Evolutionary conservation across 23 tunicate genomes (phyloP), one percentile per base, ranked within the genome.

Genomic region (Diplosoma virens): DNA sequence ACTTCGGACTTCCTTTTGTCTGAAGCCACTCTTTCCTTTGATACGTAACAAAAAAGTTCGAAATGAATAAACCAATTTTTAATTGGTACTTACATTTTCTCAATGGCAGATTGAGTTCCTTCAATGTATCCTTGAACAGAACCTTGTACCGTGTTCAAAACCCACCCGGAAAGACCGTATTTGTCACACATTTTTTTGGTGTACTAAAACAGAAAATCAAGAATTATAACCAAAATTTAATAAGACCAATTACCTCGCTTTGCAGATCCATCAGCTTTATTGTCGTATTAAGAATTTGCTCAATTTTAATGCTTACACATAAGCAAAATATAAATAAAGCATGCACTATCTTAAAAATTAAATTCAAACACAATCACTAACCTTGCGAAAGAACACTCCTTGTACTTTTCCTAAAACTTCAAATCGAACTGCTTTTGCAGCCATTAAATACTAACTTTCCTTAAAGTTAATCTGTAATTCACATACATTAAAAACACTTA

Each of bases 371-470:
- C 50, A 55, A n/a, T 55, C 23, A 7, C 21, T 29, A 1, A 69
- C 86, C 73, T 86, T 92, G 2, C 97, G 87, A 60, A 92, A 92
- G 65, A 92, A 92, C 7, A 92, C 97, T 22, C 97, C 97, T 76
- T 92, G 97, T 17, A 92, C 97, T 63, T 71, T 76, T 16, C 97
- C 97, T 58, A 47, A 46, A 5, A 92, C 91, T 92, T 92, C 97
- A 81, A 92, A 92, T 33, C 82, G 69, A 5, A 61, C 69, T 16
- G 5, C 63, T 55, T 20, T 16, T 4, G 63, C 21, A 41, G 50
- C 14, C 50, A 41, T 41, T 41, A 7, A 9, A 41, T 7, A 41
- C 9, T 41, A 41, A 7, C 50, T 41, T 9, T n/a, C 9, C 9
- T 41, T 41, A 41, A 41, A 41, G 14, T 41, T 14, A 41, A 41